Conservation (phyloP, 2,888 invertebrate genomes). For the Drosophila affinis region DNA sequence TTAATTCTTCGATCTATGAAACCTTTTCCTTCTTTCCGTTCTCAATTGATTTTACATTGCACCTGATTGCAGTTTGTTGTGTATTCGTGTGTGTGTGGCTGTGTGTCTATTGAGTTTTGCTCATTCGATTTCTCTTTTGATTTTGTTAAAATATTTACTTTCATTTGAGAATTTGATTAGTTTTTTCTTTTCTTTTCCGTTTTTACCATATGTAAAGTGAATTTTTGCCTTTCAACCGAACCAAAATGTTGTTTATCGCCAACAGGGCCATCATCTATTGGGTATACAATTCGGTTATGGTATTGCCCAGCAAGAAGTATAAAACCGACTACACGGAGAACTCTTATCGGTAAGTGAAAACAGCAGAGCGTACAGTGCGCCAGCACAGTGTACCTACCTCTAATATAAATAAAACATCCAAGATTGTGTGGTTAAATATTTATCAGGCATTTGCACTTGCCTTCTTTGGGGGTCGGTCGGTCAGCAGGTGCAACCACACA, state of each 20-base stretch:
- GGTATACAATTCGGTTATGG: constrained; percentile 95
- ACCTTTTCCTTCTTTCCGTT: background rate
- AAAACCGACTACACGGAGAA: constrained; percentile 92
- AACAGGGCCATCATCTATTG: constrained; percentile 94
- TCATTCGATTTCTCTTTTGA: constrained; percentile 34
- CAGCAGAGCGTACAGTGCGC: background rate
- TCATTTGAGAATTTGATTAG: constrained; percentile 48
- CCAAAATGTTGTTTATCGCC: constrained; percentile 26
- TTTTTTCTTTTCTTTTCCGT: constrained; percentile 15
- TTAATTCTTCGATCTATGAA: background rate
- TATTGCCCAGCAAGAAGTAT: constrained; percentile 94
- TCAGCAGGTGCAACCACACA: constrained; percentile 29
- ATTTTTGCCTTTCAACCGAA: constrained; percentile 24
- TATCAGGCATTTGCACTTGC: constrained; percentile 65
- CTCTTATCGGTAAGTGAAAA: constrained; percentile 88
- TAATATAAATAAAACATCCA: constrained; percentile 12
- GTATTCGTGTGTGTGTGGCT: background rate
- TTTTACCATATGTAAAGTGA: constrained; percentile 4
- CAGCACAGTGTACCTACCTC: background rate
- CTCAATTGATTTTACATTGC: constrained; percentile 9
- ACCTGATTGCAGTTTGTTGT: constrained; percentile 24
- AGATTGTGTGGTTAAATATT: constrained; percentile 68
- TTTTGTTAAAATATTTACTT: constrained; percentile 52
- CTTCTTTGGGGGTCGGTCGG: constrained; percentile 47
- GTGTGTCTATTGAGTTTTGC: constrained; percentile 13